These are phyloP conservation scores for Paraescarpia echinospica DNA, from an alignment of 1,140 invertebrate genomes.

Conservation along the genomic window DNA sequence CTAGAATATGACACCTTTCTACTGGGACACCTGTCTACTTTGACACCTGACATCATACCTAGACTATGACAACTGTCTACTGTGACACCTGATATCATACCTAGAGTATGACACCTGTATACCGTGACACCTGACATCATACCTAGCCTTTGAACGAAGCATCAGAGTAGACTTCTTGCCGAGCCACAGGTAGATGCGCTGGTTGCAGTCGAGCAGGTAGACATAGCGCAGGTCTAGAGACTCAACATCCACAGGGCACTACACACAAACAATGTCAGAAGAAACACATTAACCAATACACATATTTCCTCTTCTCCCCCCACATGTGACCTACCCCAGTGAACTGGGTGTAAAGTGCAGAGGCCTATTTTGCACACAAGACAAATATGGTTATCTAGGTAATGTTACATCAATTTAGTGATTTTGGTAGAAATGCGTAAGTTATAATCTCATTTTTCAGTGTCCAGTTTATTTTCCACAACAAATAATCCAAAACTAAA, in stretches of 20 bases:
- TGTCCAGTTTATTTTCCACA: too few species aligned
- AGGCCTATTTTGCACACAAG: too few species aligned
- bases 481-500: too few species aligned
- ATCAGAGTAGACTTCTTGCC: slow-evolving; percentile 91
- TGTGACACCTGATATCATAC: neutral
- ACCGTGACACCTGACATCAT: neutral
- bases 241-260: slow-evolving; percentile 61
- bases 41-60: slow-evolving; percentile 50
- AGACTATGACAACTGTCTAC: slow-evolving; percentile 78
- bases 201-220: slow-evolving; percentile 87
- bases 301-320: too few species aligned
- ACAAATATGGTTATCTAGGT: too few species aligned
- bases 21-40: neutral
- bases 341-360: too few species aligned
- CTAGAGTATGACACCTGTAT: neutral
- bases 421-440: too few species aligned
- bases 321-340: too few species aligned
- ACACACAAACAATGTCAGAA: slow-evolving; percentile 24
- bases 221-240: slow-evolving; percentile 89
- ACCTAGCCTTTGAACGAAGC: slow-evolving; percentile 86
- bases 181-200: slow-evolving; percentile 85
- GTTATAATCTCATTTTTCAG: too few species aligned
- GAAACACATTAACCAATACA: slow-evolving; percentile 11
- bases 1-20: neutral
- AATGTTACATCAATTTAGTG: too few species aligned